Percentiles rank a stretch among this genome's conserved stretches.
These are phyloP conservation scores for Drosophila seguyi DNA, from an alignment of 1,140 invertebrate species.

Conservation along the genomic window DNA sequence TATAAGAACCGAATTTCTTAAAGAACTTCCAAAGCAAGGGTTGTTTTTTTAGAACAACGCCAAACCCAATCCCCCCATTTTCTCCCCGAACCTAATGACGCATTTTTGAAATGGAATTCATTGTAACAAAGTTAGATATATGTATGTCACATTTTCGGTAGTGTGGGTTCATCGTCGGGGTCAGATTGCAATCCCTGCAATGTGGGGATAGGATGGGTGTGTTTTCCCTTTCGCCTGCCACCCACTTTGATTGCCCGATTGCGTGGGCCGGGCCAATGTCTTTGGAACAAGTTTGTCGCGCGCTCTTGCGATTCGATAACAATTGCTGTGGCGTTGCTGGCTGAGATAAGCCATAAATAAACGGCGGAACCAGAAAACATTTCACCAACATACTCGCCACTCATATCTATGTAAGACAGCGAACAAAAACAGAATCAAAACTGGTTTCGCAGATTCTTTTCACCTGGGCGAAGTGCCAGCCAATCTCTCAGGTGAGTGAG, in stretches of 20 bases:
- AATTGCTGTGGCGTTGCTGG: constrained; percentile 13
- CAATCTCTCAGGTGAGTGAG: constrained; percentile 23
- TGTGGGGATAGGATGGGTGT: neutral
- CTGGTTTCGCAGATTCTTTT: constrained; percentile 56
- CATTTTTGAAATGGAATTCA: constrained; percentile 30
- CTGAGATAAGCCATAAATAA: constrained; percentile 76
- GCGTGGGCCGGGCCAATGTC: constrained; percentile 49
- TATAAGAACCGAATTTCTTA: neutral
- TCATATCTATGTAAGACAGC: constrained; percentile 43
- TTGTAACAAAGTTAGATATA: constrained; percentile 9
- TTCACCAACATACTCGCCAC: constrained; percentile 18
- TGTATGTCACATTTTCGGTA: constrained; percentile 7
- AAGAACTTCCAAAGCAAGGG: neutral
- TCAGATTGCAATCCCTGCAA: constrained; percentile 57
- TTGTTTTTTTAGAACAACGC: constrained; percentile 4
- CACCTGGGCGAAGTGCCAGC: constrained; percentile 38
- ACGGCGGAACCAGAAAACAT: constrained; percentile 40
- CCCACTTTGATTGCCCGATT: constrained; percentile 55
- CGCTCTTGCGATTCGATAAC: constrained; percentile 59
- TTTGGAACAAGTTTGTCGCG: constrained; percentile 46
- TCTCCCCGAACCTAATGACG: constrained; percentile 18
- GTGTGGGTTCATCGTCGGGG: constrained; percentile 2
- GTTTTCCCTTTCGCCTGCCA: constrained; percentile 8
- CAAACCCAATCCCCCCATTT: neutral
- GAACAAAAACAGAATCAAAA: constrained; percentile 38